phyloP scores from a whole-genome alignment of 35 echinoderm and acorn worm species.

The Eucidaris tribuloides region DNA sequence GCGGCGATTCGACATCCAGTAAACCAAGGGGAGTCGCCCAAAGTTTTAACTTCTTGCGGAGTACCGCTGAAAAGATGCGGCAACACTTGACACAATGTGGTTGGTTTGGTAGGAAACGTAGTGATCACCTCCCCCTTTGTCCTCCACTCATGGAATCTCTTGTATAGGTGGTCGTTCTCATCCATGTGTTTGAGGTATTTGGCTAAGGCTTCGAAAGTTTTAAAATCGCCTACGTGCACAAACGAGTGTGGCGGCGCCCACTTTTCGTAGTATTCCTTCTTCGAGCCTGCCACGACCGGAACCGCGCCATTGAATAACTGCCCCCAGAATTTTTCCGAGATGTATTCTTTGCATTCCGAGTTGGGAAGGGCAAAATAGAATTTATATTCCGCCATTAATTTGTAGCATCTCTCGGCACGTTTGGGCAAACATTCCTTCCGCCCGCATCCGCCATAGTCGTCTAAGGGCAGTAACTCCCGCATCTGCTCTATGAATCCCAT shows the following conservation, averaged over 20 bases:
- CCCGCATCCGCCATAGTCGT: constrained; percentile 65
- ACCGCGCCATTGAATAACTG: constrained; percentile 47
- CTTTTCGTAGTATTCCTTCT: constrained; percentile 39
- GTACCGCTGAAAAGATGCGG: not conserved
- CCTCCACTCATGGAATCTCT: constrained; percentile 68
- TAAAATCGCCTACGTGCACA: constrained; percentile 68
- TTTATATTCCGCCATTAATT: constrained; percentile 45
- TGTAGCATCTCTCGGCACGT: constrained; percentile 28
- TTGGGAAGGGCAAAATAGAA: constrained; percentile 74
- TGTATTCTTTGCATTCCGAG: constrained; percentile 71
- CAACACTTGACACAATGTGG: constrained; percentile 35
- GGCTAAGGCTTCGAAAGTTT: constrained; percentile 20
- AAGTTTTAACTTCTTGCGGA: not conserved
- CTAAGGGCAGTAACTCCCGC: constrained; percentile 25
- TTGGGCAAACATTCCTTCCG: constrained; percentile 21
- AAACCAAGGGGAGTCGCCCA: constrained; percentile 46
- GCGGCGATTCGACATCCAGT: constrained; percentile 6
- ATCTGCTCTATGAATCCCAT: constrained; percentile 37
- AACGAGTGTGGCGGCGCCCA: constrained; percentile 65
- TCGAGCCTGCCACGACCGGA: constrained; percentile 61
- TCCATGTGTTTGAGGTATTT: constrained; percentile 46
- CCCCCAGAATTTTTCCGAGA: constrained; percentile 77
- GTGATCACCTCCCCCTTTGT: not conserved
- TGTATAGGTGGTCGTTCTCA: constrained; percentile 58
- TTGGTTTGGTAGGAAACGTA: constrained; percentile 33